Base-by-base conservation (phyloP, 1,140 invertebrate genomes). In the Drosophila neocordata region DNA sequence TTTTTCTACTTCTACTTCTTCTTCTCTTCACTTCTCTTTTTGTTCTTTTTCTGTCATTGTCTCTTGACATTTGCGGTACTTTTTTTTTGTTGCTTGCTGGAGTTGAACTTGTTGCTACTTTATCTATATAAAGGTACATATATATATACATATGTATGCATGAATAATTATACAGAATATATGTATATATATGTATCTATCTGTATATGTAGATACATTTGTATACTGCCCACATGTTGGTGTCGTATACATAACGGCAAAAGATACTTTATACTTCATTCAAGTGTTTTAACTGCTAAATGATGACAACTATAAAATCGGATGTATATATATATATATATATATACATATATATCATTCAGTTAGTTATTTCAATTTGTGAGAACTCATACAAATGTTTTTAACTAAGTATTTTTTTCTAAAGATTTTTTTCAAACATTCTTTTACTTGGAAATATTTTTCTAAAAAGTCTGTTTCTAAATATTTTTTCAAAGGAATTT, bases 71-170 rank as follows among this genome's bases (percentile, higher is more conserved):
- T 85, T 87, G 82, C 82, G 82, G 82, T 85, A 87, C 82, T 87
- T 87, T 56, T 56, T 34, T 77, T 64, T 69, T 81, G 82, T 69
- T 81, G 82, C 82, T 82, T 82, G 82, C 82, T 87, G 82, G 67
- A 85, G 78, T 85, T 85, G 82, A 85, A 85, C 82, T 84, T 84
- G 74, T 37, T 70, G 78, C 76, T 61, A 51, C 7, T 73, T 48
- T 48, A 48, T 48, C 41, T 48, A 48, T 11, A 7, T 41, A 41
- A n/a, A n/a, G n/a, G n/a, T n/a, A 4, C 15, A 44, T 18, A 44
- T 9, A 44, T 7, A 48, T 15, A 15, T 48, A 48, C 18, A 77
- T 80, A 69, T 76, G 65, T 59, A 61, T 55, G 51, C n/a, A n/a
- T n/a, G n/a, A n/a, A n/a, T n/a, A n/a, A n/a, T n/a, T n/a, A n/a